Conservation (phyloP, 2,113 vertebrate species). For the Condylura cristata region DNA sequence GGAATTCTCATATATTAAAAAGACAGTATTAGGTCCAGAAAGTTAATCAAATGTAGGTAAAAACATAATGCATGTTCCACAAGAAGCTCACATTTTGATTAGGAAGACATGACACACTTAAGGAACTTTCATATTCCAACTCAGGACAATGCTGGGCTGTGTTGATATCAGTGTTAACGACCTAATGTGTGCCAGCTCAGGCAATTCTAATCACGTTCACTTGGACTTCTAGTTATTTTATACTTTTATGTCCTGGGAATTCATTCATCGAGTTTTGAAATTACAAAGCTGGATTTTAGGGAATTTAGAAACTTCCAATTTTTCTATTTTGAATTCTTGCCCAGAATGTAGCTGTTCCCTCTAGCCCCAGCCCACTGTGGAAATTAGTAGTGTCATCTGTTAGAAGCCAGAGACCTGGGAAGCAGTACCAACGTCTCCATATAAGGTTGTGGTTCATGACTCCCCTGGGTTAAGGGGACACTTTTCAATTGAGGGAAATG, state of each 20-base stretch:
- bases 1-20: slow-evolving; percentile 19
- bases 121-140: not conserved
- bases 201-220: not conserved
- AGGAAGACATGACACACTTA: not conserved
- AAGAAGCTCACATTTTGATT: not conserved
- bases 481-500: not conserved
- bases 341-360: not conserved
- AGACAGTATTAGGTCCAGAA: not conserved
- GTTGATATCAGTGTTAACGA: not conserved
- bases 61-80: not conserved
- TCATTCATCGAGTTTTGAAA: slow-evolving; percentile 55
- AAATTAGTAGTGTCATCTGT: not conserved
- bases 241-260: slow-evolving; percentile 25
- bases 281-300: slow-evolving; percentile 46
- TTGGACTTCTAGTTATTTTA: not conserved
- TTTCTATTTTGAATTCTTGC: slow-evolving; percentile 61
- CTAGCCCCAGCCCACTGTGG: not conserved
- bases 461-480: not conserved
- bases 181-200: not conserved
- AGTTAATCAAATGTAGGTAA: not conserved
- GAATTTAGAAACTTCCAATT: slow-evolving; percentile 35
- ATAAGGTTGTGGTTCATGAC: not conserved
- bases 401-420: not conserved
- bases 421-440: not conserved
- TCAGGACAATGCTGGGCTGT: not conserved